Evolutionary conservation across 1,140 invertebrate species (phyloP).

Genomic region (Anastrepha ludens): DNA sequence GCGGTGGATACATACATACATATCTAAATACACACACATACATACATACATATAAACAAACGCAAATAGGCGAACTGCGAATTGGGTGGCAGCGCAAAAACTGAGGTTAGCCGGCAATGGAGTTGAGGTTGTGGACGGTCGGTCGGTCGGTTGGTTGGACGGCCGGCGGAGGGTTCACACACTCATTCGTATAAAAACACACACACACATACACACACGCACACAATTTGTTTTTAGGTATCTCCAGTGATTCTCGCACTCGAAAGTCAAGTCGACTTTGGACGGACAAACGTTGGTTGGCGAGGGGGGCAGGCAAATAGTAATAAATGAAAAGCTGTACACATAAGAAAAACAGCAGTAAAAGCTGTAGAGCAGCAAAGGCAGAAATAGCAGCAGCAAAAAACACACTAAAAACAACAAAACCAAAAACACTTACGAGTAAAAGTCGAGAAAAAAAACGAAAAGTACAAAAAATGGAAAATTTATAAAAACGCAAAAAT

Average conservation of each 20-base stretch:
- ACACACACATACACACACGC: neutral
- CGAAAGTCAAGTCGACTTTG: constrained; percentile 18
- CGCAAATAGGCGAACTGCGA: neutral
- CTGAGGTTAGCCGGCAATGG: neutral
- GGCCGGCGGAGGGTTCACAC: neutral
- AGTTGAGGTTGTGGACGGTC: neutral
- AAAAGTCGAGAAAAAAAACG: neutral
- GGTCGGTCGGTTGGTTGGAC: neutral
- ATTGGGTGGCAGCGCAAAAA: constrained; percentile 39
- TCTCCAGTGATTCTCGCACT: constrained; percentile 39
- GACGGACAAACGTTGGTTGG: neutral
- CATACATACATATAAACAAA: neutral
- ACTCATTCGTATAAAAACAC: neutral
- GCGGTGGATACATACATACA: neutral
- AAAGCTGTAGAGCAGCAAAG: constrained; percentile 21
- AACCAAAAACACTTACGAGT: neutral
- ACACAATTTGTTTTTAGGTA: neutral
- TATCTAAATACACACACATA: neutral
- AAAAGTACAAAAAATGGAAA: constrained; percentile 21
- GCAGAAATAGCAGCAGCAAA: neutral
- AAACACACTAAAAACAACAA: neutral
- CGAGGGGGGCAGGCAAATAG: neutral
- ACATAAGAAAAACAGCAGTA: constrained; percentile 4
- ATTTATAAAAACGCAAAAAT: constrained; percentile 45
- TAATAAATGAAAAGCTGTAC: constrained; percentile 47